Percentiles rank a stretch among this genome's conserved stretches.
phyloP scores from a whole-genome alignment of 2,888 invertebrate species.

The Aphodius granarius region DNA sequence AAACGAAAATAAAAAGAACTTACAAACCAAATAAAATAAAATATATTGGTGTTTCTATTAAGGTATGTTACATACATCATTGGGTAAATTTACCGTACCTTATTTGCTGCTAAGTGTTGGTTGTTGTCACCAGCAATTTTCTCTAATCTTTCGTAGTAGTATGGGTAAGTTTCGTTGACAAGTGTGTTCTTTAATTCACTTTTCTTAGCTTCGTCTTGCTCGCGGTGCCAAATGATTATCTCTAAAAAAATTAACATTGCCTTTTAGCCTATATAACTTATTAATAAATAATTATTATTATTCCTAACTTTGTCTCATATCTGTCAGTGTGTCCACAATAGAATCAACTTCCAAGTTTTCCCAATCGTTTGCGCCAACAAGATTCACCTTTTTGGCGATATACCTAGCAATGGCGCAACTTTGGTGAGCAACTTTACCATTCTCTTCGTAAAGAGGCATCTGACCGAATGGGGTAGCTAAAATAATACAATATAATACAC shows the following conservation, averaged over 20 bases:
- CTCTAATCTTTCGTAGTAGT: conserved; percentile 13
- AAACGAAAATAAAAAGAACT: neutral
- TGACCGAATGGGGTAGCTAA: conserved; percentile 64
- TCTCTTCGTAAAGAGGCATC: conserved; percentile 63
- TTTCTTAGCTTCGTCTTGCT: conserved; percentile 13
- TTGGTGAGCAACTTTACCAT: conserved; percentile 63
- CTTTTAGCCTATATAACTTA: neutral
- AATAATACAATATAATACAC: conserved; percentile 5
- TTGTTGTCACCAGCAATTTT: conserved; percentile 18
- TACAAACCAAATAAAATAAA: neutral
- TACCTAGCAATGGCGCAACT: conserved; percentile 62
- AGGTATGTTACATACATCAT: no score
- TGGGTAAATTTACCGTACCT: no score
- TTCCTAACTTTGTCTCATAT: conserved; percentile 60
- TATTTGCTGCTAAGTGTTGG: conserved; percentile 17
- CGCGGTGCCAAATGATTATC: neutral
- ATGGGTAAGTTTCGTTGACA: conserved; percentile 18
- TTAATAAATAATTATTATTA: neutral
- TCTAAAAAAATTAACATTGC: neutral
- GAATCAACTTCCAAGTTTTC: conserved; percentile 64
- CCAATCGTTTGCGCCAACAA: conserved; percentile 58
- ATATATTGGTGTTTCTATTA: no score
- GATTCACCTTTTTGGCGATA: conserved; percentile 60
- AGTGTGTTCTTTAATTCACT: conserved; percentile 1
- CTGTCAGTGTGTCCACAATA: conserved; percentile 60